These are phyloP conservation scores for Nilaparvata lugens DNA, from an alignment of 1,140 invertebrate species.

Conservation along the genomic window DNA sequence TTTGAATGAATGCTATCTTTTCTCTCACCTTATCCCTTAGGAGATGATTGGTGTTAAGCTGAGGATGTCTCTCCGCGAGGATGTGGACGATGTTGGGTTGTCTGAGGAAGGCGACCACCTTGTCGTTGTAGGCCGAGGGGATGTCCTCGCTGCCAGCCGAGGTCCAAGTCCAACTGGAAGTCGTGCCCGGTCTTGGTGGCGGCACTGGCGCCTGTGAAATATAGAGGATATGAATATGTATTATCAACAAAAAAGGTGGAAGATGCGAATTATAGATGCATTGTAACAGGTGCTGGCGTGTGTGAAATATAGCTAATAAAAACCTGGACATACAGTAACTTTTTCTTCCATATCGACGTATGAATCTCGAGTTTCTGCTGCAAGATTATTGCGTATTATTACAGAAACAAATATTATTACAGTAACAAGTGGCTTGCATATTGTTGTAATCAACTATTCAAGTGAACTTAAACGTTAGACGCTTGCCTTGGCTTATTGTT, in stretches of 20 bases:
- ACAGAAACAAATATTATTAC: too few species aligned
- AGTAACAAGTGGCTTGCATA: too few species aligned
- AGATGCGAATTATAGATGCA: neutral
- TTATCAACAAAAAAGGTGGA: neutral
- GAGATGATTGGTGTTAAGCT: constrained; percentile 49
- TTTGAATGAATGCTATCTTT: neutral
- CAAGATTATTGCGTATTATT: too few species aligned
- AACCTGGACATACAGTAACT: too few species aligned
- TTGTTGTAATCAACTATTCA: too few species aligned
- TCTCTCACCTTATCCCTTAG: constrained; percentile 32
- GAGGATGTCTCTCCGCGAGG: constrained; percentile 70
- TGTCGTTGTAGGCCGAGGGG: constrained; percentile 80
- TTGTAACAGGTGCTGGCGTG: neutral
- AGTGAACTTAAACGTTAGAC: too few species aligned
- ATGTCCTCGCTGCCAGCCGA: constrained; percentile 47
- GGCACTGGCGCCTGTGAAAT: constrained; percentile 42
- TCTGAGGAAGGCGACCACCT: constrained; percentile 77
- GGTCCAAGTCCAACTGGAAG: constrained; percentile 28
- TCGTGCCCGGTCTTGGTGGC: constrained; percentile 38
- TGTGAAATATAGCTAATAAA: neutral
- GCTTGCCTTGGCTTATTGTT: too few species aligned
- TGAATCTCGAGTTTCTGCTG: too few species aligned
- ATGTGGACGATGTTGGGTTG: constrained; percentile 92
- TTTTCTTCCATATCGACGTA: too few species aligned
- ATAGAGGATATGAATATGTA: neutral